A percentile compares a stretch with the other conserved stretches of the same genome.
phyloP scores from a whole-genome alignment of 2,797 vertebrate genomes.

The Paguma larvata region DNA sequence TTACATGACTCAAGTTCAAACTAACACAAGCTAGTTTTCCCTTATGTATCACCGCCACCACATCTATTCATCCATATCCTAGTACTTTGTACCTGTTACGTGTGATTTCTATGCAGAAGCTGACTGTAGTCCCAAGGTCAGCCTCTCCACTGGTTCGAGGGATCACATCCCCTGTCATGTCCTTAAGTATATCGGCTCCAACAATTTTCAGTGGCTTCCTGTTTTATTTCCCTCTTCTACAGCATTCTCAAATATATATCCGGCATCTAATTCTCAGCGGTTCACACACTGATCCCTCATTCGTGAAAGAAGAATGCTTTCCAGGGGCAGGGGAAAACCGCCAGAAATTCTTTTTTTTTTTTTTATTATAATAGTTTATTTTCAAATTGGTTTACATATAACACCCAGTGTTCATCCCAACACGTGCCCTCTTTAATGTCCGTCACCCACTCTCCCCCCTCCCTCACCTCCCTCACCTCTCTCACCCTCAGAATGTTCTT shows the following conservation, averaged over 20 bases:
- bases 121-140: not conserved
- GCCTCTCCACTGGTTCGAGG: not conserved
- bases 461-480: too few species aligned
- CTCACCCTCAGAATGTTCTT: too few species aligned
- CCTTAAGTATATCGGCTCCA: not conserved
- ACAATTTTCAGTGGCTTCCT: not conserved
- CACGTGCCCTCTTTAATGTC: too few species aligned
- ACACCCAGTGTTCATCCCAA: too few species aligned
- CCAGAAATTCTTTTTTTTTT: not conserved
- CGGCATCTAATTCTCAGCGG: not conserved
- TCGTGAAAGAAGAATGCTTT: not conserved
- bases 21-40: not conserved
- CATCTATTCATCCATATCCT: not conserved
- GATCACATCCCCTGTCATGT: not conserved
- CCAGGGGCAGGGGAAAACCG: not conserved
- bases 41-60: not conserved
- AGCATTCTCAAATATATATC: not conserved
- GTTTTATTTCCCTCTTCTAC: not conserved
- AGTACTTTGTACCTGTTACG: not conserved
- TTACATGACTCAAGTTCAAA: not conserved
- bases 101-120: not conserved
- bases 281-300: not conserved
- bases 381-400: too few species aligned
- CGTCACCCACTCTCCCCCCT: too few species aligned
- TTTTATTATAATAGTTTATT: too few species aligned